Base-by-base conservation (phyloP, 2,888 invertebrate genomes). In the Scaeva pyrastri region DNA sequence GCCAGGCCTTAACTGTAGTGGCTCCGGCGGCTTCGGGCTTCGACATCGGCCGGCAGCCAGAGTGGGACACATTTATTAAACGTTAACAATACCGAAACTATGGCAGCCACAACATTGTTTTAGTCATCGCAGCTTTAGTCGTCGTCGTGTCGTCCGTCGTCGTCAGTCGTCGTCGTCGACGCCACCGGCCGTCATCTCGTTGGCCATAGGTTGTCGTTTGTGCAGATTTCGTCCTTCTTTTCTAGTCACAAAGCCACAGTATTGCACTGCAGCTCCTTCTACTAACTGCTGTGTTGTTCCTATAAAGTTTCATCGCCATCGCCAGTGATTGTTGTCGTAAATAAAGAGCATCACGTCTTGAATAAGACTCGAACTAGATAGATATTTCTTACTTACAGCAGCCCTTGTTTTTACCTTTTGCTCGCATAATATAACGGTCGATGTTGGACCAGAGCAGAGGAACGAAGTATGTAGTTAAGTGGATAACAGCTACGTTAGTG, bases 271-370 rank as follows among this genome's bases (percentile, higher is more conserved):
- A 19, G 52, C 72, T 66, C 58, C 6, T 31, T 31, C 75, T 72
- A 12, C 66, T 58, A 58, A 31, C 41, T 55, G 31, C 52, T 62
- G 41, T 36, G 16, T 26, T 52, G 52, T 52, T 52, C 41, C 41
- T n/a, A n/a, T n/a, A n/a, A 43, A 23, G 70, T 16, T 52, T 41
- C 68, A 41, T 55, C 55, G 56, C 70, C 73, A 86, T 55, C 55
- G 56, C 64, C 73, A 86, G 73, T 70, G 82, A 78, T 86, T 82
- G 77, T 86, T 86, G 86, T 78, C 86, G 82, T 86, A 86, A 86
- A 86, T 86, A 78, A 82, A 86, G 86, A 86, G 86, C 86, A 86
- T 82, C 86, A 82, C 77, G 77, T 86, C 86, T 77, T 86, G 82
- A 82, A 86, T 86, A 78, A 78, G 58, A 71, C 74, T 73, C 82